A percentile compares a stretch with the other conserved stretches of the same genome.
Conservation (phyloP, 2,888 invertebrate species). For the Bruchidius siliquastri region DNA sequence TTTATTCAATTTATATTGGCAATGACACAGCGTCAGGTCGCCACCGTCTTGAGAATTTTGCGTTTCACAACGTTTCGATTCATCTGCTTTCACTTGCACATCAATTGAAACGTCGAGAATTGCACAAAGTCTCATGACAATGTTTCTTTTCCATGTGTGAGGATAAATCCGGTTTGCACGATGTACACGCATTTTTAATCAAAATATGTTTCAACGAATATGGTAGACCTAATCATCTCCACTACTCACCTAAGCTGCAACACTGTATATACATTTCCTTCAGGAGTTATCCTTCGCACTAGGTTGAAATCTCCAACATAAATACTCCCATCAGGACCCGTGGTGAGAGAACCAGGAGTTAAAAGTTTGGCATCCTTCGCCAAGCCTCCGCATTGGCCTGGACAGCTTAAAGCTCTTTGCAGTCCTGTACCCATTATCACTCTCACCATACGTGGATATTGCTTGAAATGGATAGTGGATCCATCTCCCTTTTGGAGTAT, state of each 20-base stretch:
- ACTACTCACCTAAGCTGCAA: slow-evolving; percentile 42
- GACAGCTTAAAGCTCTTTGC: slow-evolving; percentile 79
- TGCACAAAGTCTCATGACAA: too few species aligned
- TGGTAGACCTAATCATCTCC: neutral
- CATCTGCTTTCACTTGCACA: too few species aligned
- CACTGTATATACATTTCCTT: slow-evolving; percentile 85
- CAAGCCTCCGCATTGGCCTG: slow-evolving; percentile 79
- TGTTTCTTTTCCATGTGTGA: too few species aligned
- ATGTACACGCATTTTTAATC: too few species aligned
- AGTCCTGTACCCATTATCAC: slow-evolving; percentile 91
- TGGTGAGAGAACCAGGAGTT: slow-evolving; percentile 90
- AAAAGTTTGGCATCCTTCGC: slow-evolving; percentile 83
- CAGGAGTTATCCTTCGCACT: slow-evolving; percentile 83
- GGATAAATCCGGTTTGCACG: too few species aligned
- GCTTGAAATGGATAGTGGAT: slow-evolving; percentile 87
- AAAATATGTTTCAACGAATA: too few species aligned
- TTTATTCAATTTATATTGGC: too few species aligned
- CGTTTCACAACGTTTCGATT: too few species aligned
- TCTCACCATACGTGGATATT: slow-evolving; percentile 84
- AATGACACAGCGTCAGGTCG: too few species aligned
- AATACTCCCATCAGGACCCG: slow-evolving; percentile 93
- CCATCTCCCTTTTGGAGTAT: slow-evolving; percentile 94
- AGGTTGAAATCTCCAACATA: slow-evolving; percentile 97
- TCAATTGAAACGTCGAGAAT: too few species aligned
- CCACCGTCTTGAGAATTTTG: too few species aligned